Conservation (phyloP, 30 jellyfish, hydroid and myxozoan genomes). For the Aurelia aurita complex sp. Pacific region DNA sequence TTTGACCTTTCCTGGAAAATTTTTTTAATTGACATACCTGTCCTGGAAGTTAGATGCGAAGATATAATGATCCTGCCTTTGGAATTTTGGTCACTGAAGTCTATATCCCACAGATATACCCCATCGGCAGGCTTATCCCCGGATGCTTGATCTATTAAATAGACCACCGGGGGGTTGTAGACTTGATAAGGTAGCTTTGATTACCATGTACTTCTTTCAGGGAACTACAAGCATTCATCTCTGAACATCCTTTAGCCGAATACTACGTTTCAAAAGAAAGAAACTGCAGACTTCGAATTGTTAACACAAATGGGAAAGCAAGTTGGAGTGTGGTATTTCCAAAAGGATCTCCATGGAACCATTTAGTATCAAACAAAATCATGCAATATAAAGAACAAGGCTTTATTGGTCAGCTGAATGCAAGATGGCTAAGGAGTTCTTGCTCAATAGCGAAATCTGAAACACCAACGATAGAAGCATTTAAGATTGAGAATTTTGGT, state of each 20-base stretch:
- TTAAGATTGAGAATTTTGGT: constrained; percentile 4
- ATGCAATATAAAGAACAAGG: constrained; percentile 29
- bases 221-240: constrained; percentile 46
- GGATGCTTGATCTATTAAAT: no score
- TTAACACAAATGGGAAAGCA: constrained; percentile 11
- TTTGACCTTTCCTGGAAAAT: no score
- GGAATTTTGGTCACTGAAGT: no score
- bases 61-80: no score
- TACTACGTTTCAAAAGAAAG: constrained; percentile 20
- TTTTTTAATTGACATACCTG: no score
- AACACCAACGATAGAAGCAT: background rate
- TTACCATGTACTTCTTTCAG: background rate
- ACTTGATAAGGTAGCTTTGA: no score
- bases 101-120: no score
- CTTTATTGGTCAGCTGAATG: background rate
- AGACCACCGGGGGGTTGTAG: no score
- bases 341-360: constrained; percentile 33
- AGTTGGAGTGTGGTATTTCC: constrained; percentile 32
- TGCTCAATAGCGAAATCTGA: constrained; percentile 1
- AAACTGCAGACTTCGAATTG: constrained; percentile 10
- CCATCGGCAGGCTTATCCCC: no score
- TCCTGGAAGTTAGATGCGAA: no score
- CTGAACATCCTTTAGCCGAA: constrained; percentile 35
- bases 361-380: constrained; percentile 17
- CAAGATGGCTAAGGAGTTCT: constrained; percentile 9